Conservation (phyloP, 2,113 vertebrate species). For the Pagrus major region DNA sequence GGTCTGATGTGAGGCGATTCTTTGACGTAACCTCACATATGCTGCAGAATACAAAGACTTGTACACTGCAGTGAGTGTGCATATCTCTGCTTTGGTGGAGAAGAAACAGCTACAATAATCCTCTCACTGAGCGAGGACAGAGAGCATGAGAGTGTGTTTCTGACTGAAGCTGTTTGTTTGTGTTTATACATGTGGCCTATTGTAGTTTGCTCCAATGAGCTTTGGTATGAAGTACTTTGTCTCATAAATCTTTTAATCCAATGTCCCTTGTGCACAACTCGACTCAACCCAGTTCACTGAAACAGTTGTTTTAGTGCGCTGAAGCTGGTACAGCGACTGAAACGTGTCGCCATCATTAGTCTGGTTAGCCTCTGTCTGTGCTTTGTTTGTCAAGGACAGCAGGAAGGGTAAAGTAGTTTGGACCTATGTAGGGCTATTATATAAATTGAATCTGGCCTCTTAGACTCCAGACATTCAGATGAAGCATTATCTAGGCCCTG, state of each 20-base stretch:
- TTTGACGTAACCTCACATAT: neutral
- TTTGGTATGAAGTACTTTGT: conserved; percentile 74
- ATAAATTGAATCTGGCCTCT: conserved; percentile 48
- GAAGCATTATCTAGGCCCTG: conserved; percentile 40
- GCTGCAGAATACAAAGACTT: conserved; percentile 19
- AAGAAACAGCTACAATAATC: conserved; percentile 39
- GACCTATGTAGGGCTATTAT: conserved; percentile 42
- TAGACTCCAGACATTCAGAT: conserved; percentile 44
- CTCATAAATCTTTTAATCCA: conserved; percentile 79
- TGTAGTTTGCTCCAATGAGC: conserved; percentile 65
- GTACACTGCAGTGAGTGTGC: neutral
- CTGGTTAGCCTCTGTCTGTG: conserved; percentile 27
- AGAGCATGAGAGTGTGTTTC: conserved; percentile 31
- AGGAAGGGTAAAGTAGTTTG: conserved; percentile 39
- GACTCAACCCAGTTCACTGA: conserved; percentile 55
- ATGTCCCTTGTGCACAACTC: conserved; percentile 60
- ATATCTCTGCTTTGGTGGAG: conserved; percentile 18
- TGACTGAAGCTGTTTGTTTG: conserved; percentile 56
- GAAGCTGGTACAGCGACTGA: conserved; percentile 22
- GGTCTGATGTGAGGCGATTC: neutral
- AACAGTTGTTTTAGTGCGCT: conserved; percentile 45
- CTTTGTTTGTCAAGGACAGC: conserved; percentile 60
- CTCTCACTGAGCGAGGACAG: neutral
- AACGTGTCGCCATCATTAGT: conserved; percentile 35
- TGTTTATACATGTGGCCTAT: conserved; percentile 62